Conservation (phyloP, 2,113 vertebrate genomes). For the Pithys albifrons region DNA sequence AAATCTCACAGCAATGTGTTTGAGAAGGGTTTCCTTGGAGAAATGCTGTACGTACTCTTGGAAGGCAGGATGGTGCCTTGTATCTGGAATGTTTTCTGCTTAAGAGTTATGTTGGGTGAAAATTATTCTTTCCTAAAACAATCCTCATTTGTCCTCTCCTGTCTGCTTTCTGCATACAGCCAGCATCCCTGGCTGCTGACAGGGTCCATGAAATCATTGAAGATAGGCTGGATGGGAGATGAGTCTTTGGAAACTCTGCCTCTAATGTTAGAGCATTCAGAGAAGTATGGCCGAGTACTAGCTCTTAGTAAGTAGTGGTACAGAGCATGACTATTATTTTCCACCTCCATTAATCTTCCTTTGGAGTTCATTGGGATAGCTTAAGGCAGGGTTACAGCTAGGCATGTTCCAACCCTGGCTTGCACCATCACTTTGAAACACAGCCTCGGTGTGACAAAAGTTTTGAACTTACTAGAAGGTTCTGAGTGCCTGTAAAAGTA, state of each 20-base stretch:
- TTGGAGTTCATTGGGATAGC: not conserved
- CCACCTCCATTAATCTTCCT: not conserved
- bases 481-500: not conserved
- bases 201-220: not conserved
- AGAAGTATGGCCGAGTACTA: accelerated
- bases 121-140: not conserved
- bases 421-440: not conserved
- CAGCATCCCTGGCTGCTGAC: not conserved
- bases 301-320: not conserved
- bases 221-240: not conserved
- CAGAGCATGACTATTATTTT: not conserved
- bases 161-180: not conserved
- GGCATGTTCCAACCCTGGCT: not conserved
- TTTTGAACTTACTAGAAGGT: not conserved
- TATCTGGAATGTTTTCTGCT: not conserved
- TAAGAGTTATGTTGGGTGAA: not conserved
- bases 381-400: not conserved
- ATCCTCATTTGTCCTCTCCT: not conserved
- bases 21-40: not conserved
- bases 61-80: not conserved
- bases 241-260: not conserved
- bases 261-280: not conserved
- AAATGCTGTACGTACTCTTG: not conserved
- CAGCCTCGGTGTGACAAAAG: not conserved
- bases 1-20: not conserved